A percentile compares a stretch with the other conserved stretches of the same genome.
These are phyloP conservation scores for Drosophila serrata DNA, from an alignment of 1,140 invertebrate genomes.

Conservation along the genomic window DNA sequence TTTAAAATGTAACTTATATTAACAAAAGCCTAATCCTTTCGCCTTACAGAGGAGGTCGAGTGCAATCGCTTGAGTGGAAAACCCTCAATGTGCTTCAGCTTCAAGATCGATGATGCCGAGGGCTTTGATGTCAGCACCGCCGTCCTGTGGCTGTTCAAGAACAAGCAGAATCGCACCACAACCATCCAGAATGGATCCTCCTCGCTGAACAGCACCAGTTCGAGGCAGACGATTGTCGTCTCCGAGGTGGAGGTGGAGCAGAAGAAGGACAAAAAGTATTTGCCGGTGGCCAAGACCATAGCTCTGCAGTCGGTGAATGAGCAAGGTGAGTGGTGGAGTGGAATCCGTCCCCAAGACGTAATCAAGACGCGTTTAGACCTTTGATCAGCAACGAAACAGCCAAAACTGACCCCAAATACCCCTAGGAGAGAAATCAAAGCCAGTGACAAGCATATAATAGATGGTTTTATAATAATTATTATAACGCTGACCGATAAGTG, in stretches of 20 bases:
- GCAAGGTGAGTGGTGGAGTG: constrained; percentile 85
- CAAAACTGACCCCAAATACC: constrained; percentile 48
- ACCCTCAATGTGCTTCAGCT: constrained; percentile 90
- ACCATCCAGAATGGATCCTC: constrained; percentile 84
- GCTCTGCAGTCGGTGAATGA: constrained; percentile 90
- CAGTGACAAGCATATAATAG: constrained; percentile 54
- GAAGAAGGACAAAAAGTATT: constrained; percentile 89
- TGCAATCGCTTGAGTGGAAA: constrained; percentile 83
- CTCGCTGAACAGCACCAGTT: constrained; percentile 1
- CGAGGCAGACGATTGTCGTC: constrained; percentile 90
- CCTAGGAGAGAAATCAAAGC: constrained; percentile 49
- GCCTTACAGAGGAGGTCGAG: constrained; percentile 63
- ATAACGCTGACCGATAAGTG: constrained; percentile 57
- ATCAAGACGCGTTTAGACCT: constrained; percentile 42
- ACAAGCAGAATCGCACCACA: constrained; percentile 86
- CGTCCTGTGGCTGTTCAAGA: constrained; percentile 92
- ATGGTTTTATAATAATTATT: constrained; percentile 30
- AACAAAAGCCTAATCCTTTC: background rate
- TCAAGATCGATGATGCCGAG: constrained; percentile 89
- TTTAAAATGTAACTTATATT: background rate
- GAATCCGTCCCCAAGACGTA: constrained; percentile 7
- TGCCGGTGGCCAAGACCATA: constrained; percentile 90
- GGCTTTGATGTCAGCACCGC: constrained; percentile 90
- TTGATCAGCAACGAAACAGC: constrained; percentile 26
- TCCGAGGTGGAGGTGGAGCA: constrained; percentile 93